A percentile compares a stretch with the other conserved stretches of the same genome.
Conservation (phyloP, 2,113 vertebrate genomes). For the Cairina moschata region DNA sequence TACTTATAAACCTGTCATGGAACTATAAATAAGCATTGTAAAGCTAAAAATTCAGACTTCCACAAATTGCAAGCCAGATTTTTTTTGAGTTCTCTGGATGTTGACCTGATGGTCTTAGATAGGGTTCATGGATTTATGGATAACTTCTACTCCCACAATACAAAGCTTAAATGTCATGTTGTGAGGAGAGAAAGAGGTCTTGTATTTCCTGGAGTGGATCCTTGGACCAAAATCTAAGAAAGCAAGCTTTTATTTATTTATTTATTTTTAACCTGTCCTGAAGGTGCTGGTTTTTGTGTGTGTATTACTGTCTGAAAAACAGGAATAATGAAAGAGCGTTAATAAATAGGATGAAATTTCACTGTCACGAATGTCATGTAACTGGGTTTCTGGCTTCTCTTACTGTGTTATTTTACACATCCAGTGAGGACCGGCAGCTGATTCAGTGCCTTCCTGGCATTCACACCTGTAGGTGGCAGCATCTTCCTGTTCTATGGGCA, state of each 20-base stretch:
- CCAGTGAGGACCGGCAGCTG: rapidly evolving
- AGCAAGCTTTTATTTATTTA: background rate
- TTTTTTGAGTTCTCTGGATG: background rate
- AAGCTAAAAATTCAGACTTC: background rate
- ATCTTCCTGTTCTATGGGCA: slow-evolving; percentile 44
- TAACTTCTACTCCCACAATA: background rate
- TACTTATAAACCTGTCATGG: background rate
- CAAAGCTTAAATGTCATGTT: too few species aligned
- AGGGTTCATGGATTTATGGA: background rate
- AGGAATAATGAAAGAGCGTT: background rate
- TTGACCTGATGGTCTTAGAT: background rate
- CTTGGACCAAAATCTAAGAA: background rate
- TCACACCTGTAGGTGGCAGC: slow-evolving; percentile 69
- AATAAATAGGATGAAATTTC: background rate
- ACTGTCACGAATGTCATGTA: rapidly evolving
- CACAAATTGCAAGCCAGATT: background rate
- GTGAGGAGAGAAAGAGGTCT: background rate
- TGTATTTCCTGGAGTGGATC: background rate
- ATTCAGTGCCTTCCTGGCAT: background rate
- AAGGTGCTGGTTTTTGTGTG: background rate
- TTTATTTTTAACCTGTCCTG: background rate
- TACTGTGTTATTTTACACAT: rapidly evolving
- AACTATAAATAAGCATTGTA: background rate
- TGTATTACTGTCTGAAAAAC: background rate
- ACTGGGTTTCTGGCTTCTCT: background rate